Base-by-base conservation (phyloP, 1,140 invertebrate genomes). In the Bombus terrestris region DNA sequence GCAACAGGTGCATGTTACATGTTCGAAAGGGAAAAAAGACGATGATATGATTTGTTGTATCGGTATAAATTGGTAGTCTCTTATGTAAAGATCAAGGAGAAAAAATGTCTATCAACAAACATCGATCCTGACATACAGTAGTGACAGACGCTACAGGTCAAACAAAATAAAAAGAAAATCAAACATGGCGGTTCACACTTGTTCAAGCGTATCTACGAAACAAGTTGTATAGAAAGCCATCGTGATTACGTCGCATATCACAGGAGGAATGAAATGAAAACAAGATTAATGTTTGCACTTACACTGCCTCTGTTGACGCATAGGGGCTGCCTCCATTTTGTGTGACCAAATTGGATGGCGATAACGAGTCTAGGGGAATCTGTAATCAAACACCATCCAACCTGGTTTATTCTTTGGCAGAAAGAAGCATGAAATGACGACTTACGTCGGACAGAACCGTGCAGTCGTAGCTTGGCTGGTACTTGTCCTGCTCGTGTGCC, bases 391-490 rank as follows among this genome's bases (percentile, higher is more conserved):
- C 57, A 83, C 8, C 39, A 53, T 53, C 32, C 28, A 32, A 35
- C 6, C 15, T 28, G 25, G 13, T 74, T 25, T 59, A 6, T 35
- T n/a, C 2, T n/a, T 13, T 22, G 13, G 0, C 25, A 2, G 35
- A 28, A 6, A 28, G 9, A 12, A 64, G 12, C 35, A 0, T 8
- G 9, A 5, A 35, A 43, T 15, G 35, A 10, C 18, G 1, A 96
- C 96, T 96, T 95, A 97, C 97, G 94, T 98, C 98, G 92, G 97
- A 98, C 73, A 99, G 96, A 62, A 99, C 98, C 75, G 99, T 99
- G 92, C 98, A 99, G 81, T 99, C 98, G 94, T 98, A 99, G 69
- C 98, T 99, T 0, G 98, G 98, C 94, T 99, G 98, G 94, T 98
- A 99, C 92, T 99, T 99, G 83, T 99, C 98, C 93, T 98, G 97